These are phyloP conservation scores for Drepanosiphum platanoidis DNA, from an alignment of 2,888 invertebrate species.

Conservation along the genomic window DNA sequence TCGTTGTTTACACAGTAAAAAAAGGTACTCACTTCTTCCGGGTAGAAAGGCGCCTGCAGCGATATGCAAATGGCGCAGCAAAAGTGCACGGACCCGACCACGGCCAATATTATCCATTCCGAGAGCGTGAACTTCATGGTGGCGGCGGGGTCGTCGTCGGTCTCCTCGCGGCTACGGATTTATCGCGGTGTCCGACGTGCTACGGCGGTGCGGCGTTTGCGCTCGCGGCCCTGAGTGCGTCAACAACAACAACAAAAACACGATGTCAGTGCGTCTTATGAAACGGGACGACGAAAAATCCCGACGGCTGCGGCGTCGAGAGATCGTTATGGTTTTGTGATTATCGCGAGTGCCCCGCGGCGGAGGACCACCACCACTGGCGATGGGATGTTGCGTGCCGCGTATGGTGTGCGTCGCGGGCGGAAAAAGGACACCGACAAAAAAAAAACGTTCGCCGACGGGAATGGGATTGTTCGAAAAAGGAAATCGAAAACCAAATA, in stretches of 20 bases:
- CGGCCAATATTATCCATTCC: constrained; percentile 67
- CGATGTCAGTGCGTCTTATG: too few relatives aligned
- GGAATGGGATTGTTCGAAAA: background rate
- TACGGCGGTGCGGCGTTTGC: background rate
- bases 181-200: background rate
- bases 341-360: too few relatives aligned
- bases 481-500: background rate
- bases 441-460: background rate
- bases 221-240: too few relatives aligned
- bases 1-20: too few relatives aligned
- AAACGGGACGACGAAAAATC: too few relatives aligned
- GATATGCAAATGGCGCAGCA: constrained; percentile 68
- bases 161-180: background rate
- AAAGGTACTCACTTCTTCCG: constrained; percentile 67
- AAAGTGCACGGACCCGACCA: constrained; percentile 68
- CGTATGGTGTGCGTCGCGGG: background rate
- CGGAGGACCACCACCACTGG: too few relatives aligned
- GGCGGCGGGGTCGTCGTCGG: background rate
- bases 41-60: constrained; percentile 69
- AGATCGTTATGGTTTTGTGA: too few relatives aligned
- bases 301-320: too few relatives aligned
- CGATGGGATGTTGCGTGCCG: too few relatives aligned
- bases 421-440: background rate
- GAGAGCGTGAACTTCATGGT: constrained; percentile 64
- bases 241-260: too few relatives aligned